Conservation (phyloP, 2,797 vertebrate species). For the Characodon lateralis region DNA sequence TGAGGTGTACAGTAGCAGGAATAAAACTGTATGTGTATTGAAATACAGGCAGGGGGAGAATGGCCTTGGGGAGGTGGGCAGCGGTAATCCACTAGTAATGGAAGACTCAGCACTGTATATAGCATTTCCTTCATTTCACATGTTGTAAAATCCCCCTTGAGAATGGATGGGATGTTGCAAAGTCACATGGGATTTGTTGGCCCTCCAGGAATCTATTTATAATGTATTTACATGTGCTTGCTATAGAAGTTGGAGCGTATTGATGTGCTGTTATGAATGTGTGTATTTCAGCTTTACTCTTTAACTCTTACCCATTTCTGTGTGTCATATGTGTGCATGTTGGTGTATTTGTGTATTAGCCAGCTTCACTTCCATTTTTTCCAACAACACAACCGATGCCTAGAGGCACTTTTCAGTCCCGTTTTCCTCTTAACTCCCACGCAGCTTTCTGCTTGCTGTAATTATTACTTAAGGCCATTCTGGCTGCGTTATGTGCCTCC, state of each 20-base stretch:
- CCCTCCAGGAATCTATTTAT: constrained; percentile 22
- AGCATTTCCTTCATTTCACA: constrained; percentile 41
- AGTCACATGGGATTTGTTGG: constrained; percentile 31
- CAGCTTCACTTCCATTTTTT: constrained; percentile 37
- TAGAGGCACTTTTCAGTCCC: constrained; percentile 47
- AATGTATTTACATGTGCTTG: constrained; percentile 24
- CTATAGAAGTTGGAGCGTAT: neutral
- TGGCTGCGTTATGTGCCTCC: constrained; percentile 42
- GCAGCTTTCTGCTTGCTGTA: constrained; percentile 17
- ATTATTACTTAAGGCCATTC: constrained; percentile 26
- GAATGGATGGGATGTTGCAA: constrained; percentile 33
- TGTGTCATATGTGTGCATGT: constrained; percentile 5
- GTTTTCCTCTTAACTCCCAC: constrained; percentile 56
- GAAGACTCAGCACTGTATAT: constrained; percentile 20
- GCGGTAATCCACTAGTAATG: constrained; percentile 35
- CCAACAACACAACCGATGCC: constrained; percentile 44
- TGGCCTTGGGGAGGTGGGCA: constrained; percentile 18
- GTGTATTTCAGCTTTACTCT: constrained; percentile 15
- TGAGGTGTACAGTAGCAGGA: constrained; percentile 12
- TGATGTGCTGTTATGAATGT: neutral
- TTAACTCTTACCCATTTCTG: constrained; percentile 1
- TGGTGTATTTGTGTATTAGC: constrained; percentile 32
- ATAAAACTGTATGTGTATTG: neutral
- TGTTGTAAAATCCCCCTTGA: constrained; percentile 43
- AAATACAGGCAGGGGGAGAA: constrained; percentile 24